A percentile compares a stretch with the other conserved stretches of the same genome.
Evolutionary conservation across 2,797 vertebrate genomes (phyloP).

Genomic region (Heteromormyrus szaboi): DNA sequence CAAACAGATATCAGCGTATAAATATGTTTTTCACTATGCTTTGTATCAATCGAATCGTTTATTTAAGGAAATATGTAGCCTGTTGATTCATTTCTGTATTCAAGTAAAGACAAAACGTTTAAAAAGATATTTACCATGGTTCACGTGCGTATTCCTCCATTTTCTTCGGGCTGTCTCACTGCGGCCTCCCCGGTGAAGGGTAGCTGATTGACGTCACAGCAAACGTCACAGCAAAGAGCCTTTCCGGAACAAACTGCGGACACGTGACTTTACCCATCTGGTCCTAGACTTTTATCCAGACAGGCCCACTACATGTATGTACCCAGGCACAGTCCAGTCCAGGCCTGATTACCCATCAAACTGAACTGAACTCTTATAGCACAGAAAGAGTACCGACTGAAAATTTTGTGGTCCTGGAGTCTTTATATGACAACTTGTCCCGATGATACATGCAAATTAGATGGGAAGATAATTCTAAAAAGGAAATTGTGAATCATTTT

Average conservation of each 20-base stretch:
- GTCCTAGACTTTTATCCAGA: not conserved
- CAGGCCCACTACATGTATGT: not conserved
- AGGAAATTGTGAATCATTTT: not conserved
- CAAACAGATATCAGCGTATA: not conserved
- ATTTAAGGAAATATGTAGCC: not conserved
- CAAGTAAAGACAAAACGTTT: not conserved
- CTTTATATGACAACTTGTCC: not conserved
- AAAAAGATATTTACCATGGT: constrained; percentile 74
- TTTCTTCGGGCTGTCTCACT: constrained; percentile 61
- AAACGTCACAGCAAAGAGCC: not conserved
- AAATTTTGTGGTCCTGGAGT: not conserved
- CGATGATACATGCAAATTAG: not conserved
- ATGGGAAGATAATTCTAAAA: not conserved
- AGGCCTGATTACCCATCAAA: not conserved
- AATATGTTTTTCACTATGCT: not conserved
- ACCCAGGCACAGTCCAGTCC: not conserved
- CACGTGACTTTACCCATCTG: not conserved
- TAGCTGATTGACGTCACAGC: constrained; percentile 32
- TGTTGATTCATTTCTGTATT: not conserved
- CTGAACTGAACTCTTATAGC: not conserved
- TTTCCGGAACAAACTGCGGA: not conserved
- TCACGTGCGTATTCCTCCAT: constrained; percentile 96
- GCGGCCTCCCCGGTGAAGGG: constrained; percentile 35
- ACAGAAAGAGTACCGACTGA: not conserved
- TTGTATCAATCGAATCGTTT: not conserved